phyloP scores from a whole-genome alignment of 2,797 vertebrate genomes.

The Linurgus olivaceus region DNA sequence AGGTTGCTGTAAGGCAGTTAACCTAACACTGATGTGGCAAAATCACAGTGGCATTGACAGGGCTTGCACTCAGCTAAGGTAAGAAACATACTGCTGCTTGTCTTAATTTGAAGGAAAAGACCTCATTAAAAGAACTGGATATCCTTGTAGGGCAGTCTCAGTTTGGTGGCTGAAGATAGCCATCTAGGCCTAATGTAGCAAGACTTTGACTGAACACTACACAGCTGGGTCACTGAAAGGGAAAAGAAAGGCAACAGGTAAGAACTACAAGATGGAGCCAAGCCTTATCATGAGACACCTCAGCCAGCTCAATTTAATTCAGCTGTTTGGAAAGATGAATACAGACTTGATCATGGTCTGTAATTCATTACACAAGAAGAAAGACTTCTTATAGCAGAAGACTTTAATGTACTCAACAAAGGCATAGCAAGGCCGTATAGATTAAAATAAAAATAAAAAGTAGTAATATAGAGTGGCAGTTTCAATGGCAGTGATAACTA shows the following conservation, averaged over 20 bases:
- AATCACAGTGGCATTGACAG: not conserved
- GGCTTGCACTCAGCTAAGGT: not conserved
- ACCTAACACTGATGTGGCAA: constrained; percentile 8
- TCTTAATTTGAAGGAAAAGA: not conserved
- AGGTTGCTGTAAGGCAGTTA: not conserved
- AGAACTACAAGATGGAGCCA: not conserved
- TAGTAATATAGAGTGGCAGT: not conserved
- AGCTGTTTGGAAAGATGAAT: not conserved
- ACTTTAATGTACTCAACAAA: not conserved
- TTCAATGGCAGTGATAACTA: constrained; percentile 13
- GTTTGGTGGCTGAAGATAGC: not conserved
- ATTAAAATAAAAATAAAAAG: not conserved
- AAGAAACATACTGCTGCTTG: not conserved
- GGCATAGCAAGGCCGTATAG: not conserved
- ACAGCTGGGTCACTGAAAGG: not conserved
- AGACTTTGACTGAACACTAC: not conserved
- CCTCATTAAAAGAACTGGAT: not conserved
- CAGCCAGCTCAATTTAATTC: not conserved
- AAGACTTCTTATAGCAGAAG: not conserved
- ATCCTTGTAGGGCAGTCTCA: not conserved
- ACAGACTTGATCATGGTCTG: not conserved
- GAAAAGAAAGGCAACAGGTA: not conserved
- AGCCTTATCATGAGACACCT: not conserved
- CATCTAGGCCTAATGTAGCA: not conserved
- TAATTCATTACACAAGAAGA: not conserved